Evolutionary conservation across 2,797 vertebrate genomes (phyloP), one percentile per base, ranked within the genome.

Genomic region (Gymnocypris eckloni): DNA sequence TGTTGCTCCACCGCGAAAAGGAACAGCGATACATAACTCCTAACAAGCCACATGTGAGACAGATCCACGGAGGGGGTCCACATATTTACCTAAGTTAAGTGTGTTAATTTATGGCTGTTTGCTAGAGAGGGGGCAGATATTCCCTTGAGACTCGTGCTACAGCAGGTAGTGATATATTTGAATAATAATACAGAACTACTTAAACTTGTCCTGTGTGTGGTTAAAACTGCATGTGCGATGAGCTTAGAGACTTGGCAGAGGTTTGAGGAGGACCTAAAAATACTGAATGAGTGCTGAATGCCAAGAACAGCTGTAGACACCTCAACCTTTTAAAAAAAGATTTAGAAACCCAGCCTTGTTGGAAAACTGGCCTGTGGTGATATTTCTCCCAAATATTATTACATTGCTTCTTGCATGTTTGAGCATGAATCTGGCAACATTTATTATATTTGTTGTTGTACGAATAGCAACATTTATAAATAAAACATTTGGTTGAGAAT

Each of bases 31-130:
- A 25, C 67, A 79, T 82, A 66, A 79, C 50, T 54, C 28, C 72
- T 67, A 80, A 80, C 39, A 48, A 84, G 73, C 73, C 52, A 20
- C 45, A 59, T 61, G 61, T 70, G 52, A 81, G 69, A 83, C 70
- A 83, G 41, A 89, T 61, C 37, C 50, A 76, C 8, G 0, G 45
- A 75, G 66, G 83, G 39, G 59, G 80, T 79, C 50, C 59, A 75
- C 54, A 70, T 79, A 41, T 87, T 66, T 15, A 82, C 81, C 76
- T 20, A n/a, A 79, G 72, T 33, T 81, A 72, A 82, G 50, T 73
- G 79, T 82, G 85, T 73, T 87, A 80, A 87, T 86, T 81, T 86
- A 87, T 77, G 64, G 59, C 81, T 82, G 64, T 78, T 86, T 87
- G 61, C 70, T 79, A 43, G 69, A 86, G 80, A 83, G 33, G 73